Evolutionary conservation across 2,888 invertebrate genomes (phyloP).

Genomic region (Plagodis dolabraria): DNA sequence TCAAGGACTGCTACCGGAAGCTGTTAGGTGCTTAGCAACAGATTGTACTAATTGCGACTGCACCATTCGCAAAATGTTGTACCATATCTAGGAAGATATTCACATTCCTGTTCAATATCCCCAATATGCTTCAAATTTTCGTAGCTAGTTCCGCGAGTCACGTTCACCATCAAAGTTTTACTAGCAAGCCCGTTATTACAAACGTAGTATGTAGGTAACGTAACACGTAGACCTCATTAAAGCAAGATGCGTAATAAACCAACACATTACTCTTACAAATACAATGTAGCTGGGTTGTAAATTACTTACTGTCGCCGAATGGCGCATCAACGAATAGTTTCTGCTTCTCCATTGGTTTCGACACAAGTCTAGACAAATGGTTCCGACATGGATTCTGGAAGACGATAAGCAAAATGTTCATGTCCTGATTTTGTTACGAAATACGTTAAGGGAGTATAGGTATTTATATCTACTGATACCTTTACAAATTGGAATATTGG

Average conservation of each 20-base stretch:
- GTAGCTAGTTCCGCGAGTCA: constrained; percentile 12
- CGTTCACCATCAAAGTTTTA: constrained; percentile 45
- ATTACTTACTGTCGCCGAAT: constrained; percentile 82
- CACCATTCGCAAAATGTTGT: too few relatives aligned
- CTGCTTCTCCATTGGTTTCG: constrained; percentile 49
- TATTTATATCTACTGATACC: too few relatives aligned
- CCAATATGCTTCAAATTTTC: constrained; percentile 5
- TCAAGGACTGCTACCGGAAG: too few relatives aligned
- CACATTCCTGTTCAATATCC: neutral
- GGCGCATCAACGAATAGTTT: constrained; percentile 75
- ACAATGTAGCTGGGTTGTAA: constrained; percentile 72
- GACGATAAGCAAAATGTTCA: too few relatives aligned
- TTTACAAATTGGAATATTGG: too few relatives aligned
- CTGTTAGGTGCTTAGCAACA: too few relatives aligned
- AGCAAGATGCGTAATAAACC: constrained; percentile 74
- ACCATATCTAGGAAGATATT: too few relatives aligned
- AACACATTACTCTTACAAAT: constrained; percentile 71
- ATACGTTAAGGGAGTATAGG: too few relatives aligned
- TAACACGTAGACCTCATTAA: constrained; percentile 66
- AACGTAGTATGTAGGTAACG: constrained; percentile 18
- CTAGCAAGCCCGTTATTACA: constrained; percentile 35
- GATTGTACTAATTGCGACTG: too few relatives aligned
- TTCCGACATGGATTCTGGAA: too few relatives aligned
- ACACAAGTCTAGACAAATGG: neutral
- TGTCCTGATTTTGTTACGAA: too few relatives aligned